Percentiles rank a stretch among this genome's conserved stretches.
phyloP scores from a whole-genome alignment of 2,797 vertebrate genomes.

The Coracias cyanogaster region DNA sequence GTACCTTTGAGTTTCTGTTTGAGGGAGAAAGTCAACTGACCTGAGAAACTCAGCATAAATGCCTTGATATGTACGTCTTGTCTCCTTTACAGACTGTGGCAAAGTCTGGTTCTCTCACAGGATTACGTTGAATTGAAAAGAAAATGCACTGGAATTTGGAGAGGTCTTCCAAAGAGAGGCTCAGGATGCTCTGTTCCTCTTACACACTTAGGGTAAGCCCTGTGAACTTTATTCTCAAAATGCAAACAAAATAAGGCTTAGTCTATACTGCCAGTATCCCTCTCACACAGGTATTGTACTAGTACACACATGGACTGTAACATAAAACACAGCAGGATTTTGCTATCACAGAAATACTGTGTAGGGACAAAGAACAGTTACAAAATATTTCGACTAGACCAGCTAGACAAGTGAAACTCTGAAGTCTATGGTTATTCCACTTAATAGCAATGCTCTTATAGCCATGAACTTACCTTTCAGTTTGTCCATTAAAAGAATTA shows the following conservation, averaged over 20 bases:
- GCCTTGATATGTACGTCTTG: rapidly evolving
- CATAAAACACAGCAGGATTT: neutral
- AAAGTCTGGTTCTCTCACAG: neutral
- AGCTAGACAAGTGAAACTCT: neutral
- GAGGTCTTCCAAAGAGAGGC: neutral
- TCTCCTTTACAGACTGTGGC: neutral
- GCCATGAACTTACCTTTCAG: neutral
- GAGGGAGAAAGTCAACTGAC: neutral
- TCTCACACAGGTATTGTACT: rapidly evolving
- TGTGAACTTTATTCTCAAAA: neutral
- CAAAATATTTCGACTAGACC: neutral
- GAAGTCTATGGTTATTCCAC: neutral
- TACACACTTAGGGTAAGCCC: neutral
- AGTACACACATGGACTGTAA: neutral
- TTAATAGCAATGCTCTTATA: neutral
- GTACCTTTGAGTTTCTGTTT: neutral
- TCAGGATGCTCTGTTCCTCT: neutral
- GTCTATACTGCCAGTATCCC: neutral
- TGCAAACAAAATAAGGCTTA: neutral
- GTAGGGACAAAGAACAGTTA: neutral
- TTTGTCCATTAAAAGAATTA: neutral
- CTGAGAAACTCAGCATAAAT: neutral
- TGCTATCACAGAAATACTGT: neutral
- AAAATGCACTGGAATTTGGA: neutral
- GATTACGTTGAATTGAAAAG: neutral